Percentiles rank a stretch among this genome's conserved stretches.
Conservation (phyloP, 2,888 invertebrate species). For the Patella pellucida region DNA sequence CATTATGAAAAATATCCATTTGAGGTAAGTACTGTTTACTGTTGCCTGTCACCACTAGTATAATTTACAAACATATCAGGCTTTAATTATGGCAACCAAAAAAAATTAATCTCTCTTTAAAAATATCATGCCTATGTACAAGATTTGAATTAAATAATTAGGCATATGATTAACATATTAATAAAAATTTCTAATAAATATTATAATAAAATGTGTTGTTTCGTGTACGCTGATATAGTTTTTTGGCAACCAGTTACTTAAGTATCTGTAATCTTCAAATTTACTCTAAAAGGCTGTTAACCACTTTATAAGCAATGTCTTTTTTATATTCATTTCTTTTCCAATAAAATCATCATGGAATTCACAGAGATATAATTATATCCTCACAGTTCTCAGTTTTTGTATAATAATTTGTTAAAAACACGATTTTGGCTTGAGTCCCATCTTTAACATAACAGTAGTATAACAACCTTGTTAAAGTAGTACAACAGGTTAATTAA, state of each 20-base stretch:
- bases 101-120: constrained; percentile 2
- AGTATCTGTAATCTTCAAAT: no score
- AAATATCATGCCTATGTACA: constrained; percentile 1
- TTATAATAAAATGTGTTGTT: no score
- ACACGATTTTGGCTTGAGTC: background rate
- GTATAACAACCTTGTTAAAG: constrained; percentile 36
- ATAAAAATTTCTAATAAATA: no score
- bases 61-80: constrained; percentile 10
- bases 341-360: no score
- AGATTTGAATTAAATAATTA: background rate
- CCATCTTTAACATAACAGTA: constrained; percentile 23
- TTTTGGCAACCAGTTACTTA: no score
- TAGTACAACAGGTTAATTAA: constrained; percentile 28
- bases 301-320: no score
- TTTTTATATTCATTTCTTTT: no score
- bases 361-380: no score
- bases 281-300: no score
- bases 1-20: background rate
- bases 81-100: constrained; percentile 11
- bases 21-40: constrained; percentile 8
- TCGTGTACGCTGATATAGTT: no score
- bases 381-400: background rate
- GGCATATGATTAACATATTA: no score
- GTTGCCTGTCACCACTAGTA: background rate
- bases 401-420: constrained; percentile 8